Evolutionary conservation across 2,113 vertebrate genomes (phyloP), one percentile per base, ranked within the genome.

Genomic region (Calyptomena viridis): DNA sequence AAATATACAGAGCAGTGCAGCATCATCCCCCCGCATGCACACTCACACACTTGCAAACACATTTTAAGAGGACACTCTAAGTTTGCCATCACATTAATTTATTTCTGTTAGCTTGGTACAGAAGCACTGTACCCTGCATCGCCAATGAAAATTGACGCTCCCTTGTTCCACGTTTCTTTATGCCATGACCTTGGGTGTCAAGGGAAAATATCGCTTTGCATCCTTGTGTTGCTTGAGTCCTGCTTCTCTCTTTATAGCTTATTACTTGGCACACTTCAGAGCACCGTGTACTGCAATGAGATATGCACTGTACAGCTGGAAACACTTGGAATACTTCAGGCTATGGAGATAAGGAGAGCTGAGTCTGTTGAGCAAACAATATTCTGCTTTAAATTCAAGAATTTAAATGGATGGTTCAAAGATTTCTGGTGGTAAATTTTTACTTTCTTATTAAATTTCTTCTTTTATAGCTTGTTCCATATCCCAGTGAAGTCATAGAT

Each of bases 101-200:
- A 96, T 98, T 95, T 95, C 84, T 72, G 42, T 96, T 96, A 95
- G 69, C 78, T 92, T 84, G 75, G 94, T 97, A 96, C 80, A 63
- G 37, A 58, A 82, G 85, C 83, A 59, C 91, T 88, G 62, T 52
- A 92, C 78, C 84, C 94, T 85, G 69, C 55, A 90, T 95, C 94
- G 77, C 56, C 97, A 94, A 95, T 79, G 97, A 97, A 97, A 97
- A 97, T 87, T 96, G 97, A 96, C 91, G 66, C 66, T 96, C 69
- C 40, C 87, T 95, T 89, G 64, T 97, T 79, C 94, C 72, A 58
- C 5, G 14, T 85, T 96, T 96, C 96, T 96, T 93, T 90, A 78
- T 76, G 79, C 94, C 53, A 25, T 82, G 95, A 97, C 97, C 98
- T 98, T 98, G 97, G 40, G 73, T 97, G 97, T 97, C 97, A 98